Base-by-base conservation (phyloP, 2,888 invertebrate species). In the Automeris io region DNA sequence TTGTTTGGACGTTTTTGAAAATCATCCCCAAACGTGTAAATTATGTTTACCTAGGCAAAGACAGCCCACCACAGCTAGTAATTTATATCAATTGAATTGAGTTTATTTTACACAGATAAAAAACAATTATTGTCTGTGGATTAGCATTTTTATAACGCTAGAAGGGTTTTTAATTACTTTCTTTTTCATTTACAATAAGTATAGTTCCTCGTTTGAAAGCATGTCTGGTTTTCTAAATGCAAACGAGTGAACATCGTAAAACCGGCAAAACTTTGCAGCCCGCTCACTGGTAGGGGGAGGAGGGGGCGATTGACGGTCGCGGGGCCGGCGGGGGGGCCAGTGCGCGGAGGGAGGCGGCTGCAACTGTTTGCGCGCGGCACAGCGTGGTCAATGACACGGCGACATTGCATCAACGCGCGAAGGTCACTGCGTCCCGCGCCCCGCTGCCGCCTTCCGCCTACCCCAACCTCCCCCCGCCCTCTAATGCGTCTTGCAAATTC, bases 391-490 rank as follows among this genome's bases (percentile, higher is more conserved):
- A 83, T 82, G 85, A 85, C 85, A 82, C 81, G 71, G 75, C 83
- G 85, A 85, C 85, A 86, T 86, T 86, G 85, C 81, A 81, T 77
- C 81, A 76, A 78, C 75, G 79, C 79, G 79, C 80, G 80, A 81
- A 81, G 80, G 80, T 80, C 80, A 79, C 72, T 22, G 38, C 46
- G 26, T 47, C 49, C 47, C 56, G 49, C 53, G 36, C 54, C 45
- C 53, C 54, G 40, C 57, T 37, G 35, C 48, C 47, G 44, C 57
- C 51, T 51, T 51, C 48, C 46, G 37, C 46, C 48, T 43, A 55
- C 46, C 45, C 54, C 41, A 47, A 41, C 57, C 53, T 48, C 42
- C 40, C 43, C 49, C 43, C 57, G 54, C 55, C 58, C 52, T 54
- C 53, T 60, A 58, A 62, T 55, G 60, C 61, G 60, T 51, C 66